Conservation (phyloP, 2,797 vertebrate species). For the Caiman crocodilus region DNA sequence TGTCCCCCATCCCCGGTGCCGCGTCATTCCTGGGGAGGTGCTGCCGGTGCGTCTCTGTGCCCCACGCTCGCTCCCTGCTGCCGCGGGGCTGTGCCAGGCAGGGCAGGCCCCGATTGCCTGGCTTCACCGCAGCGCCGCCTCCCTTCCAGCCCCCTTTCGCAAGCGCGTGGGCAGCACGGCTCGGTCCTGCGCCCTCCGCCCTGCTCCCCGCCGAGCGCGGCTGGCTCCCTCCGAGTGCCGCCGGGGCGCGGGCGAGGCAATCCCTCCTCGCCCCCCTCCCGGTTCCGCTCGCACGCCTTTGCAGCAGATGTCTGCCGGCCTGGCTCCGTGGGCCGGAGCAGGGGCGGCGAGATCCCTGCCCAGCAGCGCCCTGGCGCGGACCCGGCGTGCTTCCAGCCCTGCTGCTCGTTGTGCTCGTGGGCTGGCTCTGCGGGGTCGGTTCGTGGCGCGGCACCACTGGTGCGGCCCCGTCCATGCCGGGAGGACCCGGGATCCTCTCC, state of each 20-base stretch:
- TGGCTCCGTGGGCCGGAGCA: not conserved
- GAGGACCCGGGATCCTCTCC: too few species aligned
- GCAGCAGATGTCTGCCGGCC: too few species aligned
- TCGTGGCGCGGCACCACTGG: too few species aligned
- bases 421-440: too few species aligned
- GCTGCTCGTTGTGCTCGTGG: too few species aligned
- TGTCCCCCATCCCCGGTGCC: not conserved
- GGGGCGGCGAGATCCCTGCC: not conserved
- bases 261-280: not conserved
- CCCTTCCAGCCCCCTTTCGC: not conserved
- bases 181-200: not conserved
- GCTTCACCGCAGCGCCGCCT: not conserved
- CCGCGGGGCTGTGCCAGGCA: not conserved
- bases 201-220: not conserved
- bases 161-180: not conserved
- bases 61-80: not conserved
- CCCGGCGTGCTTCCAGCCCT: not conserved
- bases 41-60: not conserved
- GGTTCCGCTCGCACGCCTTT: rapidly evolving
- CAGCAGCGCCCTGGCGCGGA: rapidly evolving
- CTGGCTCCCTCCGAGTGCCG: not conserved
- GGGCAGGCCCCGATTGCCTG: not conserved
- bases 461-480: too few species aligned
- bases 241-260: not conserved
- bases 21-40: not conserved